Evolutionary conservation across 2,888 invertebrate genomes (phyloP), one percentile per base, ranked within the genome.

Genomic region (Epinotia brunnichana): DNA sequence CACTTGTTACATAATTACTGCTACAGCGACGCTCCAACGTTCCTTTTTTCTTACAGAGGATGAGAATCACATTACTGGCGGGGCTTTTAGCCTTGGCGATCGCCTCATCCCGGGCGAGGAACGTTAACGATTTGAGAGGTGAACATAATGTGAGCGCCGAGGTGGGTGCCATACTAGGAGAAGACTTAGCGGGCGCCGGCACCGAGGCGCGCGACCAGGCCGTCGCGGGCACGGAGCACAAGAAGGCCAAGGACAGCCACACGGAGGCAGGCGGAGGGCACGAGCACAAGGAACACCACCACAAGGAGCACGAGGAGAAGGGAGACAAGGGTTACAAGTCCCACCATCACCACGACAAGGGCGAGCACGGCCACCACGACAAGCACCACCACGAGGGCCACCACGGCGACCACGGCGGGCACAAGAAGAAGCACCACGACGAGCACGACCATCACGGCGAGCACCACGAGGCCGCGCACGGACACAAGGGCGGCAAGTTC

Each of bases 391-490:
- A 97, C 81, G 95, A 95, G 74, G 96, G 96, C 11, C 95, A 96
- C 82, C 96, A 96, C 86, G 95, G 95, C 74, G 96, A 97, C 80
- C 95, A 96, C 81, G 96, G 96, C 15, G 96, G 96, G 0, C 96
- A 97, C 87, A 96, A 97, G 86, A 97, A 97, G 85, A 95, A 96
- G 70, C 96, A 96, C 80, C 96, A 96, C 85, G 96, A 96, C 79
- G 96, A 96, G 83, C 95, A 95, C 75, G 96, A 95, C 41, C 95
- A 96, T 79, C 94, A 96, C 82, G 96, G 96, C 0, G 95, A 96
- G 76, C 97, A 97, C 81, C 96, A 97, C 82, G 96, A 96, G 75
- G 95, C 95, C 39, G 96, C 95, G 2, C 95, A 97, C 76, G 96
- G 96, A 17, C 96, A 96, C 84, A 97, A 97, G 83, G 97, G 95